Evolutionary conservation across 2,797 vertebrate species (phyloP).

Genomic region (Phrynocephalus guinanensis): DNA sequence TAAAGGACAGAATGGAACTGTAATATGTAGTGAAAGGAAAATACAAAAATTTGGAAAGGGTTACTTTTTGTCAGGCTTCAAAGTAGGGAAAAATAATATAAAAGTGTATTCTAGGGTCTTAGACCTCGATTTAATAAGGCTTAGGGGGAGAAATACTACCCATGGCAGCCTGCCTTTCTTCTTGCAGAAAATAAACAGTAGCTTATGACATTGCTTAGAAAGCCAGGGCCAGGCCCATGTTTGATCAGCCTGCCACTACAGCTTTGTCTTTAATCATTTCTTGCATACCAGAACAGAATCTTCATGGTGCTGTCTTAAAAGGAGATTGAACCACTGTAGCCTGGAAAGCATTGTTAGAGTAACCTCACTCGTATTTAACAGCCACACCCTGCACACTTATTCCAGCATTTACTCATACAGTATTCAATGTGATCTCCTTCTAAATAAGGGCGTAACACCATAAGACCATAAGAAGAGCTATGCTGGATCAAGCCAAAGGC

Average conservation of each 20-base stretch:
- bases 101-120: conserved; percentile 59
- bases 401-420: not conserved
- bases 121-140: conserved; percentile 62
- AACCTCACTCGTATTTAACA: not conserved
- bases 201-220: conserved; percentile 59
- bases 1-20: conserved; percentile 51
- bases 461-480: too few relatives aligned
- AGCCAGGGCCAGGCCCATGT: conserved; percentile 51
- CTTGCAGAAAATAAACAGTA: conserved; percentile 65
- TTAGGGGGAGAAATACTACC: conserved; percentile 60
- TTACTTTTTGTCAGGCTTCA: conserved; percentile 65
- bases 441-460: not conserved
- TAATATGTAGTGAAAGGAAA: conserved; percentile 58
- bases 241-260: conserved; percentile 29
- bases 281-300: conserved; percentile 32
- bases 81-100: conserved; percentile 64
- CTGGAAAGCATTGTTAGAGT: conserved; percentile 1
- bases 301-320: conserved; percentile 16
- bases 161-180: conserved; percentile 70
- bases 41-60: conserved; percentile 70
- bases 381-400: not conserved
- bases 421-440: not conserved
- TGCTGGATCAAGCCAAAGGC: too few relatives aligned
- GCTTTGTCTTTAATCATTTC: conserved; percentile 46
- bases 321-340: not conserved